These are phyloP conservation scores for Alligator sinensis DNA, from an alignment of 2,113 vertebrate species.

Conservation along the genomic window DNA sequence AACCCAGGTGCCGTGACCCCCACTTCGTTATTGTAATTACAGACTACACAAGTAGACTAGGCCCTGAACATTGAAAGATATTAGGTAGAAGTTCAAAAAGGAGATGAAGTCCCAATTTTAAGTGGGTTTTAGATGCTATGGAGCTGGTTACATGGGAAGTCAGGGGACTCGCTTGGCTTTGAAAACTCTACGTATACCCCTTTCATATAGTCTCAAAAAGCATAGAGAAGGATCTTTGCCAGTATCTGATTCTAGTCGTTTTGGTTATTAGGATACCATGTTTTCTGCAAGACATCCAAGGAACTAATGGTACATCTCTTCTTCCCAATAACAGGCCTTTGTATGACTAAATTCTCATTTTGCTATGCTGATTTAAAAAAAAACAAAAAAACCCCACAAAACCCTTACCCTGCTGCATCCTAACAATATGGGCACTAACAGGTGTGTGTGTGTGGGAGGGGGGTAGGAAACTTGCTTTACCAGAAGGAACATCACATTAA, in stretches of 20 bases:
- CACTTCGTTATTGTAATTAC: background rate
- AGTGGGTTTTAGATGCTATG: background rate
- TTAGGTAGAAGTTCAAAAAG: background rate
- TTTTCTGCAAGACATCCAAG: background rate
- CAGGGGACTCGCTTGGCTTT: background rate
- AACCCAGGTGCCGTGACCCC: background rate
- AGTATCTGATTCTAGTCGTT: accelerated
- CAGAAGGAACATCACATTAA: no score
- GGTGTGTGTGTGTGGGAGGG: no score
- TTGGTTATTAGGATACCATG: background rate
- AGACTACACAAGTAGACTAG: background rate
- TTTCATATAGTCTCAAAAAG: background rate
- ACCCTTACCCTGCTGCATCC: no score
- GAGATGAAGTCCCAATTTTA: background rate
- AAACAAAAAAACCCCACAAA: background rate
- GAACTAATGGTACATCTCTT: background rate
- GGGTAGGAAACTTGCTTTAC: no score
- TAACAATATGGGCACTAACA: no score
- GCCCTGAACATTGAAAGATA: background rate
- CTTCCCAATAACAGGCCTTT: background rate
- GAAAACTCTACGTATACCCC: background rate
- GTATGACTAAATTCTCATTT: background rate
- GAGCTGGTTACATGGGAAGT: background rate
- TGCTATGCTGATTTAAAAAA: background rate
- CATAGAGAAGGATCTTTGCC: background rate